Evolutionary conservation across 1,140 invertebrate genomes (phyloP), one percentile per base, ranked within the genome.

Genomic region (Atta cephalotes): DNA sequence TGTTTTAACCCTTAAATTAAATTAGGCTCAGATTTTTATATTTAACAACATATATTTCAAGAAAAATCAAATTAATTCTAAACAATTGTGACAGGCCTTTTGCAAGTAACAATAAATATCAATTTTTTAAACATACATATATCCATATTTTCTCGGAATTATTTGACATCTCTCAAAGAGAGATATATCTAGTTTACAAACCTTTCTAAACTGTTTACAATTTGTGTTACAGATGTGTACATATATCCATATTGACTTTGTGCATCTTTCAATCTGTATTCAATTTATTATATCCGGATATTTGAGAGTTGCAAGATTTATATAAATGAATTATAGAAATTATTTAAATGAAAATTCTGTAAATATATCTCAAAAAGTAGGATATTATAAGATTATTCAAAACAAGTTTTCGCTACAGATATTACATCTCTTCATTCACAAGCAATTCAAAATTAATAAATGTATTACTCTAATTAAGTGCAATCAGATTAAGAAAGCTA

Each of bases 171-270:
- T 39, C 35, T 39, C 35, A 39, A 0, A 39, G 35, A 39, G 35
- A 39, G 7, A 39, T 39, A 39, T 39, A 39, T 39, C 35, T 39
- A 70, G n/a, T 12, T 70, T 49, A 70, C 10, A 45, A 49, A 70
- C n/a, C 10, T 3, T 10, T 10, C 35, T 68, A 68, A 66, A 68
- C 39, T 70, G 39, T 70, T 45, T 70, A 25, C 66, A 70, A 49
- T 25, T 70, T 49, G 2, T 21, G 21, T 68, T 21, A 14, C 4
- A 70, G 12, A 14, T 21, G 14, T 49, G 66, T 49, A 49, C 39
- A 49, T 45, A 70, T 49, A 70, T 66, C 5, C 12, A 14, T 45
- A 21, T 70, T 49, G n/a, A 49, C 66, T 70, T 70, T 65, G 14
- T 49, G 66, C n/a, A 45, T 70, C 35, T 39, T 65, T 65, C 18